These are phyloP conservation scores for Lithodes maja DNA, from an alignment of 2,888 invertebrate genomes.

Conservation along the genomic window DNA sequence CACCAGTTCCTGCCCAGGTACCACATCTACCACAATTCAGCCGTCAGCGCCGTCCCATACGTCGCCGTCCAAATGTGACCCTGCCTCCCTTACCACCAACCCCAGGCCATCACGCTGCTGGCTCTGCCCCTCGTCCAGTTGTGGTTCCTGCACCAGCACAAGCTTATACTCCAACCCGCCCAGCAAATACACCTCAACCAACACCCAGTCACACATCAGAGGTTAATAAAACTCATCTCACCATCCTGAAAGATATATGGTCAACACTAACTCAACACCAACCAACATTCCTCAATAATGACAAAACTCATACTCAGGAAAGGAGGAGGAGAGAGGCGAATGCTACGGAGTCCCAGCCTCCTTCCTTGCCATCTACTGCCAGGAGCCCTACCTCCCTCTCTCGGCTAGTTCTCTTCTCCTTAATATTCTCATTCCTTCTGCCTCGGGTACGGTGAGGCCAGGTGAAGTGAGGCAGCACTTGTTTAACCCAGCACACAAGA, in stretches of 20 bases:
- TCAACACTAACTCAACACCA: constrained; percentile 46
- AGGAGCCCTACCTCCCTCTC: neutral
- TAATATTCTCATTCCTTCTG: neutral
- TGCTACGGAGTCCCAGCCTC: neutral
- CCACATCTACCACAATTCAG: constrained; percentile 52
- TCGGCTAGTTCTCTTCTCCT: neutral
- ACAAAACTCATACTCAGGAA: neutral
- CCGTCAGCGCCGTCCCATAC: constrained; percentile 29
- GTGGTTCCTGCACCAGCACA: constrained; percentile 23
- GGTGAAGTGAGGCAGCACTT: neutral
- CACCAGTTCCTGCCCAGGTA: constrained; percentile 47
- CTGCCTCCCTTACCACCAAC: constrained; percentile 25
- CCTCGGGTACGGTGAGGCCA: neutral
- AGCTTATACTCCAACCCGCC: neutral
- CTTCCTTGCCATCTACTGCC: neutral
- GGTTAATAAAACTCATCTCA: constrained; percentile 39
- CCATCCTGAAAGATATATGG: constrained; percentile 61
- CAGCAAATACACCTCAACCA: neutral
- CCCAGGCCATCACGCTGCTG: neutral
- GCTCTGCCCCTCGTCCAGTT: constrained; percentile 14
- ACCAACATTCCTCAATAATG: constrained; percentile 13
- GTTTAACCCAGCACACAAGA: neutral
- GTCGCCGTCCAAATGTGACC: constrained; percentile 17
- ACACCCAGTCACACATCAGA: neutral
- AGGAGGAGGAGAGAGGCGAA: neutral